Base-by-base conservation (phyloP, 1,140 invertebrate genomes). In the Pollicipes pollicipes region DNA sequence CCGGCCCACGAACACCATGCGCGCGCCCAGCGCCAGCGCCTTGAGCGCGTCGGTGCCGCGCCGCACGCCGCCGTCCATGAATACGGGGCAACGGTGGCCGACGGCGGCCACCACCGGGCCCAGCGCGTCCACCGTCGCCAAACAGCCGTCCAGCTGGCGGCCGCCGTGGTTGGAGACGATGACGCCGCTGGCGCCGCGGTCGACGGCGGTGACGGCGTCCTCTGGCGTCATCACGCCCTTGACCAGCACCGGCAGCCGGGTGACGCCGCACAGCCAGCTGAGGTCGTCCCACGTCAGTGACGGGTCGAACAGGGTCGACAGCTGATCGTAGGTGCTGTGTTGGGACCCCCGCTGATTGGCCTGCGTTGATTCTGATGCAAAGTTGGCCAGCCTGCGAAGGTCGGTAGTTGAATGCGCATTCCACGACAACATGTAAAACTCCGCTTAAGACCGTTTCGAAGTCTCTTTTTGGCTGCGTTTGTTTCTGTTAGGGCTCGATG, bases 81-180 rank as follows among this genome's bases (percentile, higher is more conserved):
- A 95, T 30, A 97, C 82, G 76, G 93, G 89, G 24, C 88, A 80
- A 76, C 85, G 84, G 63, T 86, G 83, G 81, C 83, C 73, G 3
- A 95, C 89, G 13, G 88, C 90, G 74, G 85, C 81, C 0, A 88
- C 86, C 68, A 97, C 85, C 82, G 93, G 91, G 0, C 89, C 86
- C 32, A 97, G 81, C 0, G 84, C 93, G 81, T 96, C 92, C 75
- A 93, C 90, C 67, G 91, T 85, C 45, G 93, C 85, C 24, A 88
- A 88, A 30, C 88, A 86, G n/a, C 86, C 85, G 78, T 97, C 93
- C 27, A 96, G 80, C 82, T 96, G 93, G 70, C 93, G 83, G 0
- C 86, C 93, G 1, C 93, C 93, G 80, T 96, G 93, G 81, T 95
- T 96, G 0, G 93, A 96, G 17, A 97, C 92, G 17, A 93, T 81